Conservation (phyloP, 2,113 vertebrate genomes). For the Hippolais icterina region DNA sequence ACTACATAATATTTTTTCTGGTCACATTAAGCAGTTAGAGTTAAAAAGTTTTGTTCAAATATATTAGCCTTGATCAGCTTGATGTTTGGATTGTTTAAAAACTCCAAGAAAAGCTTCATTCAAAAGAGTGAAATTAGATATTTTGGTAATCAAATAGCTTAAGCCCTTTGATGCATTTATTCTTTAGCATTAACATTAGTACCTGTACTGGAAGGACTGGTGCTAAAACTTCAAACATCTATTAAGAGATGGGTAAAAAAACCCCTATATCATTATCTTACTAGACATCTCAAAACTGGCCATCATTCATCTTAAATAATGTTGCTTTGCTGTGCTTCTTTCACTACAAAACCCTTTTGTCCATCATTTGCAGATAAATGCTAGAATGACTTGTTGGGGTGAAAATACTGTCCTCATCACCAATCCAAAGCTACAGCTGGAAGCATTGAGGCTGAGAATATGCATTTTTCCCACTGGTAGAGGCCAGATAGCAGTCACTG, state of each 20-base stretch:
- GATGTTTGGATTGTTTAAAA: not conserved
- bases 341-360: not conserved
- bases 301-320: not conserved
- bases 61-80: not conserved
- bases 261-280: fast-evolving
- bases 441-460: not conserved
- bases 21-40: not conserved
- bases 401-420: not conserved
- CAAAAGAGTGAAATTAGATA: not conserved
- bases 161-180: not conserved
- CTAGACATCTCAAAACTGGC: not conserved
- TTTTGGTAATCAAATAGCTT: not conserved
- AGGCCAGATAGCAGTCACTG: not conserved
- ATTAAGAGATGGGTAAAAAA: not conserved
- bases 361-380: not conserved
- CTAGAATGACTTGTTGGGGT: not conserved
- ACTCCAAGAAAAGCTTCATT: not conserved
- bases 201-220: not conserved
- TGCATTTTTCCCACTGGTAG: not conserved
- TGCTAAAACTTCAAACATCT: not conserved
- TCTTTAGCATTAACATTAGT: not conserved
- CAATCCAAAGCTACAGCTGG: not conserved
- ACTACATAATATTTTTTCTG: not conserved
- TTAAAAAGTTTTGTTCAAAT: not conserved
- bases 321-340: not conserved